Evolutionary conservation across 2,113 vertebrate species (phyloP).

Genomic region (Caranx melampygus): DNA sequence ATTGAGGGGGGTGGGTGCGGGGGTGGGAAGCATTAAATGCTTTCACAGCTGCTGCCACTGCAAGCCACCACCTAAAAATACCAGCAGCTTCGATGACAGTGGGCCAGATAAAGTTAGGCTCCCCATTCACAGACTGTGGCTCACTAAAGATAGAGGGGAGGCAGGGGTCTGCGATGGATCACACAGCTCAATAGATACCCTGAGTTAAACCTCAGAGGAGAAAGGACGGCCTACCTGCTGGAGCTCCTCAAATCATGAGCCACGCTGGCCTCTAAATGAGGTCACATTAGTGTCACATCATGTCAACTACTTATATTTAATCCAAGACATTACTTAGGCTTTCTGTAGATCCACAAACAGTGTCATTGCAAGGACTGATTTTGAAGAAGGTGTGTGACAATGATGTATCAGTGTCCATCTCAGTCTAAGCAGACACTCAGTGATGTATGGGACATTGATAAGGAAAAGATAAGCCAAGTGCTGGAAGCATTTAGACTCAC

Average conservation of each 20-base stretch:
- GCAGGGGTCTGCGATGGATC: conserved; percentile 58
- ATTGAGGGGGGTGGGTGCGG: conserved; percentile 27
- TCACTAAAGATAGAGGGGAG: conserved; percentile 75
- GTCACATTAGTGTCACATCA: conserved; percentile 16
- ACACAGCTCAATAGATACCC: conserved; percentile 64
- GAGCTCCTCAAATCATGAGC: conserved; percentile 48
- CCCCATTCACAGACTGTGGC: conserved; percentile 67
- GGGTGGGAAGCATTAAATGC: conserved; percentile 58
- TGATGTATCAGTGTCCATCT: neutral
- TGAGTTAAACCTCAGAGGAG: conserved; percentile 52
- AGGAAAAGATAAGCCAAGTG: conserved; percentile 12
- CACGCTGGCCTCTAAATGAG: conserved; percentile 30
- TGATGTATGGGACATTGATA: conserved; percentile 14
- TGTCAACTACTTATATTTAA: no score
- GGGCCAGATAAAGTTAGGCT: conserved; percentile 77
- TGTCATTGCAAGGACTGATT: no score
- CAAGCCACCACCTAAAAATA: conserved; percentile 80
- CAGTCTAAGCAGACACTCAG: neutral
- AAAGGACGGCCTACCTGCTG: conserved; percentile 51
- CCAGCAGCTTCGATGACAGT: conserved; percentile 72
- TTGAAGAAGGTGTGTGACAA: no score
- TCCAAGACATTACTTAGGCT: no score
- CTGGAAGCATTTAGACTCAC: conserved; percentile 7
- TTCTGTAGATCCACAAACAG: no score
- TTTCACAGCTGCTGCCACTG: conserved; percentile 79